A percentile compares a stretch with the other conserved stretches of the same genome.
Conservation (phyloP, 2,113 vertebrate genomes). For the Equus przewalskii region DNA sequence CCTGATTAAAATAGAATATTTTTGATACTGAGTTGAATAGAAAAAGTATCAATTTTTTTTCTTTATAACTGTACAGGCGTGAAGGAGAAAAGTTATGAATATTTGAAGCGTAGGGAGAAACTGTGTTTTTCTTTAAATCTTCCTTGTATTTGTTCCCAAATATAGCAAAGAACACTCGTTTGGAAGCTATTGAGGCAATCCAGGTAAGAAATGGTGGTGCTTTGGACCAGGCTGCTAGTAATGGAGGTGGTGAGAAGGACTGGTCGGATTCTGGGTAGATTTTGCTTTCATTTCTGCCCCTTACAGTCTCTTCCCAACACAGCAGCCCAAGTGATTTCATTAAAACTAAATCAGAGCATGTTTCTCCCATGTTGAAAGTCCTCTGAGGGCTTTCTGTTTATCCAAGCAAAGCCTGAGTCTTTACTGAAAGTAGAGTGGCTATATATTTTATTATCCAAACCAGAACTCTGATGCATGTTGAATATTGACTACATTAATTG, state of each 20-base stretch:
- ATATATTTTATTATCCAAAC: background rate
- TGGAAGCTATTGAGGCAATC: background rate
- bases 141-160: background rate
- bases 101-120: background rate
- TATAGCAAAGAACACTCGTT: background rate
- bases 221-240: background rate
- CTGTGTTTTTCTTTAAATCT: background rate
- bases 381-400: background rate
- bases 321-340: background rate
- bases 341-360: background rate
- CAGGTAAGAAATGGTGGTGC: background rate
- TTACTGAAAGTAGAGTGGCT: background rate
- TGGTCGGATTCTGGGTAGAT: background rate
- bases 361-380: background rate
- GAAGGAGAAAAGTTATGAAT: background rate
- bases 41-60: background rate
- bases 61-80: background rate
- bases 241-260: background rate
- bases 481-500: background rate
- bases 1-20: constrained; percentile 20
- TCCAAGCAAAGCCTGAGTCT: background rate
- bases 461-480: background rate
- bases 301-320: background rate
- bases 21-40: background rate
- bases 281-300: background rate